phyloP scores from a whole-genome alignment of 2,113 vertebrate species.

The Cyphomyrus discorhynchus region DNA sequence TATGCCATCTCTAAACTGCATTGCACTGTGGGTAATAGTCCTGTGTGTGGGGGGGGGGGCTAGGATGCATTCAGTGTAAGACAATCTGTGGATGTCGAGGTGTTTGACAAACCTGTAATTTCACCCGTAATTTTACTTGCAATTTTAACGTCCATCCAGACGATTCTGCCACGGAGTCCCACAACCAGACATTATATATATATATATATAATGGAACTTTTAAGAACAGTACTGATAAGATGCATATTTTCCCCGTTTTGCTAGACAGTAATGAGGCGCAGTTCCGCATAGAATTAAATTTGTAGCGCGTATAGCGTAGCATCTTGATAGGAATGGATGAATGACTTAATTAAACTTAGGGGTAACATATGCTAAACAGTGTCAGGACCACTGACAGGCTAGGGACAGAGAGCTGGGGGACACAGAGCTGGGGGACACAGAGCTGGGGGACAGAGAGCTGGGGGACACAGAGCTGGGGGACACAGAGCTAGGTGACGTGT shows the following conservation, averaged over 20 bases:
- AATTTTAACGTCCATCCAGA: not conserved
- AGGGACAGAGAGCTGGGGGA: not conserved
- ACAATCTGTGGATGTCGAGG: not conserved
- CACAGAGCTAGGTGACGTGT: not conserved
- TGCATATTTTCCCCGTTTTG: not conserved
- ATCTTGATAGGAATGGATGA: not conserved
- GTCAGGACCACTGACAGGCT: not conserved
- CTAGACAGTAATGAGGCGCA: not conserved
- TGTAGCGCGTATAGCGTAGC: not conserved
- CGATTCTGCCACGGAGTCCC: not conserved
- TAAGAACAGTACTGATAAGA: not conserved
- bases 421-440: no score
- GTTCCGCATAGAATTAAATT: not conserved
- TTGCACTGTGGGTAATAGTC: not conserved
- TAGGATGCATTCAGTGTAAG: not conserved
- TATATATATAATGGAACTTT: not conserved
- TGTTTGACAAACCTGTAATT: not conserved
- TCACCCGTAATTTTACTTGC: not conserved
- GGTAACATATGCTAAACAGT: not conserved
- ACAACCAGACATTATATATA: not conserved
- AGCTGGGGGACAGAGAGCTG: not conserved
- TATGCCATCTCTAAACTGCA: not conserved
- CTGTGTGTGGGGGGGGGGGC: not conserved
- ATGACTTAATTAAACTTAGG: not conserved
- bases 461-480: not conserved